Base-by-base conservation (phyloP, 92 coral and sea anemone genomes). In the Isaurus tuberculatus region DNA sequence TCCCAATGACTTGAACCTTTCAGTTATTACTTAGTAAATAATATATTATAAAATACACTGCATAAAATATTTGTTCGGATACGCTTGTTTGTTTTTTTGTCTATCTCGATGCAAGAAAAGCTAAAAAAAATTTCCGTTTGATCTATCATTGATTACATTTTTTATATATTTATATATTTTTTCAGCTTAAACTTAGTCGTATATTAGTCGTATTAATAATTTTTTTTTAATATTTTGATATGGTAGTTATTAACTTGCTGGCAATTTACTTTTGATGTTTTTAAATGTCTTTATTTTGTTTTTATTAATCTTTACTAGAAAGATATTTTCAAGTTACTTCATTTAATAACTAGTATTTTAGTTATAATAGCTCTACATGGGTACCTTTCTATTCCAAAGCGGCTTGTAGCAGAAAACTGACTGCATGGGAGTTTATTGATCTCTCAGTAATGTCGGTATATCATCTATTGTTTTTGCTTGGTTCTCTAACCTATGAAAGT, bases 1-100 rank as follows among this genome's bases (percentile, higher is more conserved):
- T 16, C 49, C 49, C 70, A 77, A 61, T 77, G 55, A 77, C 34
- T 36, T 77, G 51, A 58, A 58, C 23, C 22, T 77, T 14, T 22
- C 68, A 29, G 64, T 64, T 44, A 58, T 58, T 57, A 60, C 31
- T 46, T 58, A 5, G 36, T 77, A 58, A 58, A 77, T 77, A 3
- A 31, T 13, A 57, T 33, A 77, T 77, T 55, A 23, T 8, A 20
- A 40, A 34, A 72, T 40, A 34, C 44, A 22, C 80, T 43, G n/a
- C 51, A 74, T 60, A 17, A 5, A 48, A 31, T 5, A 33, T 19
- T 20, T 22, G 17, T 33, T 28, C 51, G 10, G 32, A 48, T 19
- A n/a, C 33, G 11, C 49, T 28, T 37, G 46, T 31, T 57, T 44
- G 37, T 14, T 16, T 27, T 32, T 58, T 77, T 14, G 36, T 60